Evolutionary conservation across 2,888 invertebrate species (phyloP).

Genomic region (Cantharis flavilabris): DNA sequence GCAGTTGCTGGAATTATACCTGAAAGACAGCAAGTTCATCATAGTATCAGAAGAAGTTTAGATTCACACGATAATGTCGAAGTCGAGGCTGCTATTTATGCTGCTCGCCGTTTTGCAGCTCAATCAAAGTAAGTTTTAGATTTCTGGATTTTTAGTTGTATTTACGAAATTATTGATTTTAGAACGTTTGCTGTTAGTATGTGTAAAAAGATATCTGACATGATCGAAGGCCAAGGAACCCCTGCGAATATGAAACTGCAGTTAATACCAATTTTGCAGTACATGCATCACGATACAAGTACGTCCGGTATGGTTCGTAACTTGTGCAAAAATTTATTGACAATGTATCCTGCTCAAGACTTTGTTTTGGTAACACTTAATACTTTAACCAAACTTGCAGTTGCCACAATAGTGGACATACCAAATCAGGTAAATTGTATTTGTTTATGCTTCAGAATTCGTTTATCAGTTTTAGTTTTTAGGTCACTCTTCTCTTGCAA

Average conservation of each 20-base stretch:
- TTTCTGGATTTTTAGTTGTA: background rate
- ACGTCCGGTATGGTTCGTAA: conserved; percentile 70
- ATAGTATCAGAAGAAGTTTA: conserved; percentile 86
- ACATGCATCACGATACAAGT: conserved; percentile 83
- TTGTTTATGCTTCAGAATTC: background rate
- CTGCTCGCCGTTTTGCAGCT: conserved; percentile 91
- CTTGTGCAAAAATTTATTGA: conserved; percentile 73
- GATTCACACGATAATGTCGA: conserved; percentile 96
- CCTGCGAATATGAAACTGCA: conserved; percentile 90
- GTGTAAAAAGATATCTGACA: conserved; percentile 93
- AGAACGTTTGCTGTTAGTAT: conserved; percentile 94
- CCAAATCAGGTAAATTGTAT: conserved; percentile 75
- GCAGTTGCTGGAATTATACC: conserved; percentile 92
- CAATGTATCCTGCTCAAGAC: conserved; percentile 78
- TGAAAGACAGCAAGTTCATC: conserved; percentile 93
- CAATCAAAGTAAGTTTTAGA: conserved; percentile 76
- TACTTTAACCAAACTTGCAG: conserved; percentile 85
- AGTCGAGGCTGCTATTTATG: conserved; percentile 94
- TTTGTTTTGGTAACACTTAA: conserved; percentile 82
- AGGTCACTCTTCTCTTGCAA: background rate
- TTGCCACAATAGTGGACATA: conserved; percentile 87
- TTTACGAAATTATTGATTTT: conserved; percentile 35
- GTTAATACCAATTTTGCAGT: conserved; percentile 86
- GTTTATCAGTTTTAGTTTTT: background rate
- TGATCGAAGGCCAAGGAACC: conserved; percentile 92